A percentile compares a stretch with the other conserved stretches of the same genome.
Evolutionary conservation across 2,888 invertebrate species (phyloP).

Genomic region (Spicauda simplicius): DNA sequence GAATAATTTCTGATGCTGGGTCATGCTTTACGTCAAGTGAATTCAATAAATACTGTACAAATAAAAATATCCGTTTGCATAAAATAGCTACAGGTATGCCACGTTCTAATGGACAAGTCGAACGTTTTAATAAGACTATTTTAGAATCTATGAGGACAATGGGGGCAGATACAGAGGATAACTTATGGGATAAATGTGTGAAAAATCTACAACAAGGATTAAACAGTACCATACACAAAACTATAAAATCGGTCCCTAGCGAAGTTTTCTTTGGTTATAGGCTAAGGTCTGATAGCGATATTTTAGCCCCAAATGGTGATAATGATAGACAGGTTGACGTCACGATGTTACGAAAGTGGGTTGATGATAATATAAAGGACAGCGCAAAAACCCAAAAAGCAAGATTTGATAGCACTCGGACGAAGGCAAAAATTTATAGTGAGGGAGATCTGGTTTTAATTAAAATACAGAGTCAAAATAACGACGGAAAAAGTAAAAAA

Average conservation of each 20-base stretch:
- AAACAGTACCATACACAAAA: conserved; percentile 47
- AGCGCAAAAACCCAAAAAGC: no score
- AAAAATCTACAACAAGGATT: conserved; percentile 49
- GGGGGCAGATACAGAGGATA: conserved; percentile 43
- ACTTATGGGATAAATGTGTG: conserved; percentile 48
- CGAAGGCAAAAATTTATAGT: no score
- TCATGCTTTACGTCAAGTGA: neutral
- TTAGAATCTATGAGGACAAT: conserved; percentile 47
- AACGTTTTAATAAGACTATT: conserved; percentile 48
- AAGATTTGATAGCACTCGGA: no score
- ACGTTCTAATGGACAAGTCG: conserved; percentile 50
- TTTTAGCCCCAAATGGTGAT: no score
- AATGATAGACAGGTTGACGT: no score
- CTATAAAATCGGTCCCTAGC: conserved; percentile 45
- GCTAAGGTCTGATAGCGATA: neutral
- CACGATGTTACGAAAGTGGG: no score
- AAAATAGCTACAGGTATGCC: conserved; percentile 42
- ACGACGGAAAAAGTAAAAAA: no score
- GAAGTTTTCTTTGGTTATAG: conserved; percentile 47
- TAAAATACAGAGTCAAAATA: no score
- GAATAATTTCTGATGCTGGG: neutral
- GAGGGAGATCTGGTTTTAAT: no score
- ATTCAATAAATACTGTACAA: neutral
- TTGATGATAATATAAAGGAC: no score
- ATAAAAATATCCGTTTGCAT: neutral